Evolutionary conservation across 2,888 invertebrate species (phyloP), one percentile per base, ranked within the genome.

Genomic region (Ferdinandea cuprea): DNA sequence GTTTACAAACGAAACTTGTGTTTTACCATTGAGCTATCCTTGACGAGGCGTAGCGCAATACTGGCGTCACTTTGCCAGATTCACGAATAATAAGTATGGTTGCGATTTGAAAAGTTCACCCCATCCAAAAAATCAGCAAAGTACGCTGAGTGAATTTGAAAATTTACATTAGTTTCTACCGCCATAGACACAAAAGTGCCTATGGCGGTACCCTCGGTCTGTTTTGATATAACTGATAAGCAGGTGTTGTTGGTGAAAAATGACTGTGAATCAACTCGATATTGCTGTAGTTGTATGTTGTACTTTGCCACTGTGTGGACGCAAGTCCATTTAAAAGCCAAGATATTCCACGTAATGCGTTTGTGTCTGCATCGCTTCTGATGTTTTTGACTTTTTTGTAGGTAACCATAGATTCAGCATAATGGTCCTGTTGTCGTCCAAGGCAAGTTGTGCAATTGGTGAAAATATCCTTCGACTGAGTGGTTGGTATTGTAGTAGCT

Each of bases 231-330:
- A 89, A 86, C 85, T 89, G 89, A 52, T 89, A 89, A 11, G 88
- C 81, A 13, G 89, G 89, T 63, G 89, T 89, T 0, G 87, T 86
- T 52, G 89, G 90, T 37, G 90, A 89, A 61, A 89, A 89, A 76
- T 90, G 89, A 37, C 89, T 89, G 2, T 89, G 88, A 40, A 89
- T 87, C 9, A 89, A 85, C 1, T 44, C 86, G 52, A 89, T 86
- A 37, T 85, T 90, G 11, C 89, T 89, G 7, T 85, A 89, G 89
- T 80, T 89, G 89, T 66, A 87, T 87, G 15, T 88, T 87, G 89
- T 88, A 59, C 89, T 90, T 85, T 89, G 89, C 90, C 90, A 89
- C 90, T 89, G 89, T 17, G 87, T 89, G 7, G 88, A 88, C 3
- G 90, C 90, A 17, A 88, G 78, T 30, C 89, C 88, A 17, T 44